These are phyloP conservation scores for Asteroscopus sphinx DNA, from an alignment of 2,888 invertebrate genomes.

Conservation along the genomic window DNA sequence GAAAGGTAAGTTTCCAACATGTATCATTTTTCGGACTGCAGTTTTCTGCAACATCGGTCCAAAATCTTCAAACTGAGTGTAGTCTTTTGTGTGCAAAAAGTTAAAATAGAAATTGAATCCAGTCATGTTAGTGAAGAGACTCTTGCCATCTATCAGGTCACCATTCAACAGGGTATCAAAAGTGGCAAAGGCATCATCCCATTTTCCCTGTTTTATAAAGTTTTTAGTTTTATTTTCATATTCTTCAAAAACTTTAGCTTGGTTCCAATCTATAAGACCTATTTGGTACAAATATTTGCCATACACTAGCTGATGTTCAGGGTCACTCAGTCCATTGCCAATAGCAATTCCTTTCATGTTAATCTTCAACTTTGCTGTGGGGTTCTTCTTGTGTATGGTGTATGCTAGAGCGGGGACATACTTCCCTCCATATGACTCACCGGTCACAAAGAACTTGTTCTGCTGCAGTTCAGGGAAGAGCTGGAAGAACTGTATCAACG, in stretches of 20 bases:
- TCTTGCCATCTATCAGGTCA: conserved; percentile 89
- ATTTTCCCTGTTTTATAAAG: conserved; percentile 91
- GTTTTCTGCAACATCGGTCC: conserved; percentile 91
- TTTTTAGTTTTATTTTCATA: conserved; percentile 90
- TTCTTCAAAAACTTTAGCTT: conserved; percentile 89
- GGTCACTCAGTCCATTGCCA: conserved; percentile 95
- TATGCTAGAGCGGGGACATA: conserved; percentile 94
- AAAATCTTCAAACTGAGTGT: conserved; percentile 86
- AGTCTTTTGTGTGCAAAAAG: conserved; percentile 91
- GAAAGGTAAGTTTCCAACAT: conserved; percentile 95
- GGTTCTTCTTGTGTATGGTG: conserved; percentile 92
- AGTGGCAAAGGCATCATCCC: conserved; percentile 92
- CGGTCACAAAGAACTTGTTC: conserved; percentile 95
- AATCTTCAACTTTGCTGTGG: conserved; percentile 91
- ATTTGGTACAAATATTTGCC: conserved; percentile 95
- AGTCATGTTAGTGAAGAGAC: conserved; percentile 93
- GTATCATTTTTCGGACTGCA: conserved; percentile 93
- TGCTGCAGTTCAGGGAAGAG: conserved; percentile 93
- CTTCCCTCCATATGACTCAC: conserved; percentile 96
- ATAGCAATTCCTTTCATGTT: conserved; percentile 93
- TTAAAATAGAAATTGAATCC: conserved; percentile 95
- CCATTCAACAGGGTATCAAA: conserved; percentile 93
- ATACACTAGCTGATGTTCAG: conserved; percentile 93
- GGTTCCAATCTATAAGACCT: conserved; percentile 92
- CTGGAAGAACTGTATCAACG: conserved; percentile 94